Conservation (phyloP, 2,888 invertebrate genomes). For the Habrosyne pyritoides region DNA sequence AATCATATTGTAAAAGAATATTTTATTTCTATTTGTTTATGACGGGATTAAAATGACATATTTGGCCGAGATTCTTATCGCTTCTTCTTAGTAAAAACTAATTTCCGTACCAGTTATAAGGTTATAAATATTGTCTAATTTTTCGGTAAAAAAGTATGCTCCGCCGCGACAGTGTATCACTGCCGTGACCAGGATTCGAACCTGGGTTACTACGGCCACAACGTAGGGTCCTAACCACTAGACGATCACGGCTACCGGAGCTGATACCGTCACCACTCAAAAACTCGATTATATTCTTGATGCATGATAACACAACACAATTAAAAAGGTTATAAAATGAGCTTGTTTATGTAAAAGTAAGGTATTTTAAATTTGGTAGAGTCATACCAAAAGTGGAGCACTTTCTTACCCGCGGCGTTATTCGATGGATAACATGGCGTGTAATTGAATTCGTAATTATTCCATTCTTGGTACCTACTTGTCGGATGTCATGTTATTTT, state of each 20-base stretch:
- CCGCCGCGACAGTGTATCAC: constrained; percentile 14
- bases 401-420: constrained; percentile 14
- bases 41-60: too few relatives aligned
- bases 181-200: constrained; percentile 84
- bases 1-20: too few relatives aligned
- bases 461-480: not conserved
- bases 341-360: not conserved
- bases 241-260: constrained; percentile 79
- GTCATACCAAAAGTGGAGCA: constrained; percentile 20
- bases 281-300: not conserved
- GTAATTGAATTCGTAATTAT: constrained; percentile 18
- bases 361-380: constrained; percentile 16
- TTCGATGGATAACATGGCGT: constrained; percentile 15
- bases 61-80: too few relatives aligned
- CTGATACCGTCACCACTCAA: constrained; percentile 1
- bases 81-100: too few relatives aligned
- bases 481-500: not conserved
- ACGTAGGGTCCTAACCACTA: constrained; percentile 90
- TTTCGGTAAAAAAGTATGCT: constrained; percentile 11
- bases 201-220: constrained; percentile 91
- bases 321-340: not conserved
- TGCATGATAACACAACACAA: not conserved
- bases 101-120: too few relatives aligned
- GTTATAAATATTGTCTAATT: too few relatives aligned
- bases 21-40: too few relatives aligned